phyloP scores from a whole-genome alignment of 2,888 invertebrate species.

The Scelioninae gen. 2 region DNA sequence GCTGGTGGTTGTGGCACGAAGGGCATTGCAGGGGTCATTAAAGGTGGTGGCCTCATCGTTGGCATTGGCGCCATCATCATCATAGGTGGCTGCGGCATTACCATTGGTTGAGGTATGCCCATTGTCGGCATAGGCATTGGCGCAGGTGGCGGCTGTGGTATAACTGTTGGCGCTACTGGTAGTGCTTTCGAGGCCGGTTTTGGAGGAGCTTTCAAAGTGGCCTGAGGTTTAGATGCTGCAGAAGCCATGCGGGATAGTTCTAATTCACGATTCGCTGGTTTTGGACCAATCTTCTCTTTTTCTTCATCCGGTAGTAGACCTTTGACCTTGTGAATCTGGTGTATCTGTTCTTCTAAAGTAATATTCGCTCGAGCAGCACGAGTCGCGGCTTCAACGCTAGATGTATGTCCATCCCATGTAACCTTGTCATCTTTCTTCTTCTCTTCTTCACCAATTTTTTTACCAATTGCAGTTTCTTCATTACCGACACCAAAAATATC shows the following conservation, averaged over 20 bases:
- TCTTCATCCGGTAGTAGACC: conserved; percentile 96
- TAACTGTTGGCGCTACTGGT: conserved; percentile 74
- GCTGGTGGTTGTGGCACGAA: conserved; percentile 74
- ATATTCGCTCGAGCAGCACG: conserved; percentile 96
- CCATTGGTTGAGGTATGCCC: conserved; percentile 76
- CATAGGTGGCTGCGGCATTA: conserved; percentile 77
- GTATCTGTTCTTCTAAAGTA: conserved; percentile 96
- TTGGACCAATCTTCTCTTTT: conserved; percentile 97
- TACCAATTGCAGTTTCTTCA: conserved; percentile 98
- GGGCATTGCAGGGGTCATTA: conserved; percentile 72
- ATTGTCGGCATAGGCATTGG: conserved; percentile 73
- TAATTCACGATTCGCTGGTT: conserved; percentile 79
- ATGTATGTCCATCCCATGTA: conserved; percentile 99
- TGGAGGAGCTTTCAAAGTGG: conserved; percentile 72
- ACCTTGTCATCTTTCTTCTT: conserved; percentile 92
- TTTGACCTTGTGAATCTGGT: conserved; percentile 97
- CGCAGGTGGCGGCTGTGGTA: conserved; percentile 69
- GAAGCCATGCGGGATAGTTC: conserved; percentile 73
- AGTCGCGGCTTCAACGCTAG: conserved; percentile 96
- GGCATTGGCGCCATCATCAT: conserved; percentile 82
- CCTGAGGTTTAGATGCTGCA: conserved; percentile 72
- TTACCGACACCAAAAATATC: conserved; percentile 99
- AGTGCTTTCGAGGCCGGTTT: conserved; percentile 73
- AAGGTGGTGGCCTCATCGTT: conserved; percentile 67
- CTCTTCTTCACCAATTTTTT: conserved; percentile 92